Evolutionary conservation across 2,797 vertebrate species (phyloP).

Genomic region (Oreochromis mossambicus): DNA sequence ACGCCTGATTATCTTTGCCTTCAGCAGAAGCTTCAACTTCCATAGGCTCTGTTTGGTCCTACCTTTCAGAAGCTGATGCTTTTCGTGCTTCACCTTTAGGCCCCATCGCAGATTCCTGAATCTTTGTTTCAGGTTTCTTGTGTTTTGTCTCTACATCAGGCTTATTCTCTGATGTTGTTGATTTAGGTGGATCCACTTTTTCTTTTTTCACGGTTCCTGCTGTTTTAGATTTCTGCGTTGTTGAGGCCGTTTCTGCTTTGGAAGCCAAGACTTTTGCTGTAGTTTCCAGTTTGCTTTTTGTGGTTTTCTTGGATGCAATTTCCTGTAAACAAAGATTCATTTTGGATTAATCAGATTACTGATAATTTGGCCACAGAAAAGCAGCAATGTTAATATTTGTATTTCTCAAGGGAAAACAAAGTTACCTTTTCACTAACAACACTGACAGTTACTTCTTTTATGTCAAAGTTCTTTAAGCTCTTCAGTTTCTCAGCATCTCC

Average conservation of each 20-base stretch:
- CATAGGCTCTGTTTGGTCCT: not conserved
- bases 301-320: too few species aligned
- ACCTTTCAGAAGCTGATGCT: not conserved
- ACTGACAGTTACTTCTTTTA: too few species aligned
- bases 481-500: too few species aligned
- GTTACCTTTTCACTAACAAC: too few species aligned
- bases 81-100: not conserved
- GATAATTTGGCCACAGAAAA: too few species aligned
- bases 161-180: not conserved
- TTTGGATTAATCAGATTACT: too few species aligned
- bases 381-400: too few species aligned
- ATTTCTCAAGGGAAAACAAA: too few species aligned
- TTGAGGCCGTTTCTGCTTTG: not conserved
- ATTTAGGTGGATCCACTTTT: not conserved
- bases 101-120: not conserved
- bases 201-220: not conserved
- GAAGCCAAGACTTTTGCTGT: not conserved
- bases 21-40: not conserved
- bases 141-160: not conserved
- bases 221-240: not conserved
- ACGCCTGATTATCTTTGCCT: not conserved
- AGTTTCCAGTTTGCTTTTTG: too few species aligned
- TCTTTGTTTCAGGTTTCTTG: not conserved
- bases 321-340: too few species aligned
- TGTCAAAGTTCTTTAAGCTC: too few species aligned